Base-by-base conservation (phyloP, 2,113 vertebrate species). In the Pyxicephalus adspersus region DNA sequence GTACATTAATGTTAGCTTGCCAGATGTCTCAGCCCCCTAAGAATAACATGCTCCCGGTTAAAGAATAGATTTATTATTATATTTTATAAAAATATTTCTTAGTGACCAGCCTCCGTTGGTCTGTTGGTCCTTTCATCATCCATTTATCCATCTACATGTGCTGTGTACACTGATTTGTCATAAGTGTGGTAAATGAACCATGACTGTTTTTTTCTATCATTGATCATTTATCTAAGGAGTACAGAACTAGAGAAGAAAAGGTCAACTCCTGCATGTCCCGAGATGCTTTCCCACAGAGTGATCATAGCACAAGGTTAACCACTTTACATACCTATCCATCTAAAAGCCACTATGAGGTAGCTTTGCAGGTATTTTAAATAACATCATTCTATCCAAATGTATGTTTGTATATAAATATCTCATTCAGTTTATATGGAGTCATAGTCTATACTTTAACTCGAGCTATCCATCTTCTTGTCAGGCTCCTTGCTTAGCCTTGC, bases 371-470 rank as follows among this genome's bases (percentile, higher is more conserved):
- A 52, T 66, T 28, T 77, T 65, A 73, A 31, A 20, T 58, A 34
- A 0, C 70, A 73, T 58, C 4, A 23, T 66, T 65, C 45, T 31
- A 5, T 55, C 22, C 50, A 78, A 60, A 79, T 50, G 18, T 54
- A 45, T 79, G 77, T 50, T 68, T 79, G 34, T 68, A 70, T 70
- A 60, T 79, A 79, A 68, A 79, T 66, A 57, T 25, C 15, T 70
- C 2, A 51, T 19, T 34, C 4, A 20, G 64, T 67, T 78, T 38
- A 67, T 65, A 77, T 64, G 50, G 5, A 57, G 26, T 57, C 29
- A 66, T 45, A 78, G 23, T 31, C 29, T 79, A 25, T 70, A 45
- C 31, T 68, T 79, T 55, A 22, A 68, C 29, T 72, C 34, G 2
- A 18, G 31, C 45, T 54, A 72, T 64, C 67, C 58, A 72, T 72